Base-by-base conservation (phyloP, 2,888 invertebrate genomes). In the Conistra vaccinii region DNA sequence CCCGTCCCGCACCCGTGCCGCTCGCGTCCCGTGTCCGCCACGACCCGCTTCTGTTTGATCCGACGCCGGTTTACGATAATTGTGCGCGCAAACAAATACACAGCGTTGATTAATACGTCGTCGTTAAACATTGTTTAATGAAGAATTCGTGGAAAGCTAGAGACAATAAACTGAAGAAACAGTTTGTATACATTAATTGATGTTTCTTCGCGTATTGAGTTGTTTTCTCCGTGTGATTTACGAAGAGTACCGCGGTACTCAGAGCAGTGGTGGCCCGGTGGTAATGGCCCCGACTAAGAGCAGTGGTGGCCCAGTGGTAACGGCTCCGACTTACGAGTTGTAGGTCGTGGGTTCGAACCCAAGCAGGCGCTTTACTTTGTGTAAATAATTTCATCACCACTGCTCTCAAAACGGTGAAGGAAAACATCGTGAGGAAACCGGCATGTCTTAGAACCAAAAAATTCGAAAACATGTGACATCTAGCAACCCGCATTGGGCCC, bases 71-170 rank as follows among this genome's bases (percentile, higher is more conserved):
- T 81, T 81, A 81, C 69, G 73, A 77, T 73, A 77, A 79, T 79
- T 73, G 68, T 65, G 72, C 67, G 60, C 35, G 35, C 55, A 76
- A 76, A 81, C 73, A 77, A 79, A 72, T 35, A 69, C 23, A 77
- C 70, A 71, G 42, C 63, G 62, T 71, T 86, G 69, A 80, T 80
- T 76, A 81, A 79, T 72, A 69, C 67, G 58, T 72, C 67, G 58
- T 73, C 73, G 69, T 76, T 69, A 80, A 80, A 78, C 57, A 62
- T 60, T 48, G 69, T 68, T 83, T 71, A 66, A 63, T 51, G 45
- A 35, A 55, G 58, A 66, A 74, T 76, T 81, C 74, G 53, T 53
- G 42, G 68, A 81, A 79, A 61, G 67, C 66, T 72, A 70, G 35
- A 70, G 42, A 66, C 61, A 73, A 48, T 73, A 76, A 81, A 81